A percentile compares a stretch with the other conserved stretches of the same genome.
Conservation (phyloP, 2,888 invertebrate genomes). For the Platycnemis pennipes region DNA sequence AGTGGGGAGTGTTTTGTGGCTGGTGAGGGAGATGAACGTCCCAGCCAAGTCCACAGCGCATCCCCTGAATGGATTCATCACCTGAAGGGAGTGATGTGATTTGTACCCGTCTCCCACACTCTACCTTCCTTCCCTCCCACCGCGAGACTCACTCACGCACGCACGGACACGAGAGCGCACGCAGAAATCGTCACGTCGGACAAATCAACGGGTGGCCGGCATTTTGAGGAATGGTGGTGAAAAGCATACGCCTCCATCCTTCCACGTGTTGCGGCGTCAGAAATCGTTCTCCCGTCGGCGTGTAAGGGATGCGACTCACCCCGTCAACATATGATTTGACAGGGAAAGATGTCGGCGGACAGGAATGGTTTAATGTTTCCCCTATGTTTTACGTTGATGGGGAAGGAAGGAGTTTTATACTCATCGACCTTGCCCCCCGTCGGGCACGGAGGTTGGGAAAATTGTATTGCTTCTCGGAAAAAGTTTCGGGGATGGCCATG, state of each 20-base stretch:
- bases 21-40: background rate
- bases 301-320: conserved; percentile 2
- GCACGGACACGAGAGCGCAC: background rate
- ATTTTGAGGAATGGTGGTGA: conserved; percentile 42
- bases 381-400: background rate
- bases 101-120: background rate
- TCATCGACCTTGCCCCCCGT: conserved; percentile 6
- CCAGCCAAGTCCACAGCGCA: background rate
- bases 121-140: background rate
- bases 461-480: background rate
- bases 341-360: background rate
- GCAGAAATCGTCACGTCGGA: background rate
- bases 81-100: background rate
- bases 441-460: background rate
- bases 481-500: background rate
- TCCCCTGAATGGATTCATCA: conserved; percentile 27
- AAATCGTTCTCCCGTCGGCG: conserved; percentile 19
- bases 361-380: background rate
- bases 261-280: background rate
- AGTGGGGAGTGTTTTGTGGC: background rate
- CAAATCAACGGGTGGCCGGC: conserved; percentile 22
- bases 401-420: conserved; percentile 19
- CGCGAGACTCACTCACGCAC: background rate
- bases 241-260: background rate
- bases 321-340: conserved; percentile 52